These are phyloP conservation scores for Cephus pygmeus DNA, from an alignment of 2,888 invertebrate genomes.

Conservation along the genomic window DNA sequence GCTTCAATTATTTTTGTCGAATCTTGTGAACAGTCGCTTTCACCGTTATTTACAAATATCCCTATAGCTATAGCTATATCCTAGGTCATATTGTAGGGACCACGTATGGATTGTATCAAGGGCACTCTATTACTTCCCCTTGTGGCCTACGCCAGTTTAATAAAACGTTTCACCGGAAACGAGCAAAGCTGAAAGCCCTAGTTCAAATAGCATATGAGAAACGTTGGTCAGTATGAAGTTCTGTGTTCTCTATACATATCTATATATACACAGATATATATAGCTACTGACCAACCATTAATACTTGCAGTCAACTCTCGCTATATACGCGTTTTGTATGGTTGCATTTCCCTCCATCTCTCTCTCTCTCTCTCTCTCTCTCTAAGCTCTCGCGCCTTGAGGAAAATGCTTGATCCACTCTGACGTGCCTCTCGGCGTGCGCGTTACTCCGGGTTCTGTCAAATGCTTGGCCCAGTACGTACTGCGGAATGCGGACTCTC, in stretches of 20 bases:
- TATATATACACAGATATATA: not conserved
- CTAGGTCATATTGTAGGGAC: not conserved
- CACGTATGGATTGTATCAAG: not conserved
- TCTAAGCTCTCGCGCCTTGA: too few relatives aligned
- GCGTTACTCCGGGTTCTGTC: too few relatives aligned
- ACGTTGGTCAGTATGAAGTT: not conserved
- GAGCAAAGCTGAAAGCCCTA: not conserved
- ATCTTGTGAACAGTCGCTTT: not conserved
- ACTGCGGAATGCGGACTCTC: too few relatives aligned
- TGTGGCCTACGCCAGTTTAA: not conserved
- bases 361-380: too few relatives aligned
- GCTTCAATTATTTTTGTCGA: not conserved
- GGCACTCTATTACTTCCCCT: not conserved
- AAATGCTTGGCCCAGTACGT: too few relatives aligned
- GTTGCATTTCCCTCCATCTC: too few relatives aligned
- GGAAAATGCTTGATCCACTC: too few relatives aligned
- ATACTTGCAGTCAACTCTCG: not conserved
- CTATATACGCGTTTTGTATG: too few relatives aligned
- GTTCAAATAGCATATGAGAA: not conserved
- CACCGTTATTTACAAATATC: not conserved
- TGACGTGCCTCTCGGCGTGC: too few relatives aligned
- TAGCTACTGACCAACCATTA: not conserved
- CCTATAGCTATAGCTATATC: not conserved
- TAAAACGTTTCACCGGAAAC: not conserved
- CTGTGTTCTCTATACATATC: not conserved